These are phyloP conservation scores for Glaucomys volans DNA, from an alignment of 2,113 vertebrate species.

Conservation along the genomic window DNA sequence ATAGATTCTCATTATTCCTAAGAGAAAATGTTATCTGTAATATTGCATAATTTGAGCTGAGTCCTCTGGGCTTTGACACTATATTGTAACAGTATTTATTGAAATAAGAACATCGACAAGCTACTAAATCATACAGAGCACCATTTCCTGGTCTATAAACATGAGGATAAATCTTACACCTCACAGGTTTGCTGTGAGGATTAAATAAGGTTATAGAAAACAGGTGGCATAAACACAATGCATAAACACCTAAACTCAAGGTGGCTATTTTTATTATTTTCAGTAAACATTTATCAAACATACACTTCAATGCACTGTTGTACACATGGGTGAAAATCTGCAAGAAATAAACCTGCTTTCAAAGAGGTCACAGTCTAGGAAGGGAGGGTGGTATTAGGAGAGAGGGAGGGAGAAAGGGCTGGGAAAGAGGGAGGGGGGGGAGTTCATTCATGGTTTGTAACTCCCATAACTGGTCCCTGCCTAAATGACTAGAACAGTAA, in stretches of 20 bases:
- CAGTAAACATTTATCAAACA: slow-evolving; percentile 22
- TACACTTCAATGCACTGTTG: neutral
- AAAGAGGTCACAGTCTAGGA: neutral
- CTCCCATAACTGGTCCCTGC: too few relatives aligned
- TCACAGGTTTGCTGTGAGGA: neutral
- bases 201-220: neutral
- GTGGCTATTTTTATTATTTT: slow-evolving; percentile 18
- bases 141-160: neutral
- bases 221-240: neutral
- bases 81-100: neutral
- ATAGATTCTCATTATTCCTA: neutral
- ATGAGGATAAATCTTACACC: neutral
- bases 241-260: neutral
- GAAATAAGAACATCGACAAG: neutral
- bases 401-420: too few relatives aligned
- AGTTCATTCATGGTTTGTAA: neutral
- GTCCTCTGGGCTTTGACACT: neutral
- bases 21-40: neutral
- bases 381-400: neutral
- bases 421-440: too few relatives aligned
- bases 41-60: neutral
- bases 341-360: neutral
- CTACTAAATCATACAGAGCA: neutral
- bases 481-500: neutral
- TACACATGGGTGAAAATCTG: neutral